phyloP scores from a whole-genome alignment of 1,140 invertebrate species.

The Leucophenga varia region DNA sequence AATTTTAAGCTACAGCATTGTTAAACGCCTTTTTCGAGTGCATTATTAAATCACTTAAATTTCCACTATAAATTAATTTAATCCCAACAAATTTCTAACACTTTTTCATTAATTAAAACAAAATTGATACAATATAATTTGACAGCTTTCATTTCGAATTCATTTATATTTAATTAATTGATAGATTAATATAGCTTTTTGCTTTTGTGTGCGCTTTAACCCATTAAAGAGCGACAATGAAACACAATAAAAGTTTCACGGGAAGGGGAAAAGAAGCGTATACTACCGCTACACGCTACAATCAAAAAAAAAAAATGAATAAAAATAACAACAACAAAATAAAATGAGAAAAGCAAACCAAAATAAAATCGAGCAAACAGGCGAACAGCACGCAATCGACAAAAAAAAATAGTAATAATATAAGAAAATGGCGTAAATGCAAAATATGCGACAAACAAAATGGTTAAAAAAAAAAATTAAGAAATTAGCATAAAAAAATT shows the following conservation, averaged over 20 bases:
- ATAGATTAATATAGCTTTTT: too few species aligned
- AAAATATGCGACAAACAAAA: slow-evolving; percentile 20
- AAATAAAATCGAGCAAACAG: slow-evolving; percentile 43
- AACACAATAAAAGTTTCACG: slow-evolving; percentile 9
- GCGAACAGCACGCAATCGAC: slow-evolving; percentile 28
- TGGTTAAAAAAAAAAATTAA: slow-evolving; percentile 14
- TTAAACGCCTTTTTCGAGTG: too few species aligned
- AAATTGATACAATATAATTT: too few species aligned
- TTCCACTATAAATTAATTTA: too few species aligned
- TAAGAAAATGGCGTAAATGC: slow-evolving; percentile 1
- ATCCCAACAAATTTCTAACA: too few species aligned
- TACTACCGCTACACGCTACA: slow-evolving; percentile 21
- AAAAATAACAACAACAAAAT: slow-evolving; percentile 21
- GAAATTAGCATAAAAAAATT: slow-evolving; percentile 52
- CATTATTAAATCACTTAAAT: too few species aligned
- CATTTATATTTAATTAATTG: too few species aligned
- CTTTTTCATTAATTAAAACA: too few species aligned
- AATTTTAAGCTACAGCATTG: too few species aligned
- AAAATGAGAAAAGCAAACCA: too few species aligned
- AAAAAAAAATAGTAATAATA: neutral
- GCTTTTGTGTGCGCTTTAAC: too few species aligned
- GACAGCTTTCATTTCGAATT: too few species aligned
- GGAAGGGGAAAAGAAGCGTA: slow-evolving; percentile 16
- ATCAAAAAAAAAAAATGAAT: slow-evolving; percentile 27
- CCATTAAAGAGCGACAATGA: slow-evolving; percentile 10